Base-by-base conservation (phyloP, 2,888 invertebrate species). In the Sphinx pinastri region DNA sequence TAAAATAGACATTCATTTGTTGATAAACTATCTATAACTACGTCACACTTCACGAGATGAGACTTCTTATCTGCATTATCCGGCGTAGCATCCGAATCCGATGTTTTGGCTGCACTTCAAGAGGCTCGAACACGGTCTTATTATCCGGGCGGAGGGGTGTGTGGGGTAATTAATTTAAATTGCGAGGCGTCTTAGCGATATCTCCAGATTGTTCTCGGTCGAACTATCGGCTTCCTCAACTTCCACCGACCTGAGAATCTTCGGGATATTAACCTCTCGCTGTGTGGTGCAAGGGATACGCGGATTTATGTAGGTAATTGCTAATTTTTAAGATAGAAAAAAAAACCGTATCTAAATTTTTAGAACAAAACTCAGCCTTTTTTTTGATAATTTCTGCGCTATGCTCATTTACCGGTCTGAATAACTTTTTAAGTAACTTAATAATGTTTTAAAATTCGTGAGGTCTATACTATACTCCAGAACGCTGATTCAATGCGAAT, bases 231-330 rank as follows among this genome's bases (percentile, higher is more conserved):
- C 84, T 85, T 83, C 82, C 85, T 83, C 79, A 79, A 84, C 86
- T 89, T 85, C 82, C 85, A 81, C 78, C 82, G 84, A 85, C 84
- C 86, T 84, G 86, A 47, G 87, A 88, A 90, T 89, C 86, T 84
- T 84, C 81, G 81, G 77, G 84, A 84, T 88, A 88, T 87, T 87
- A 88, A 86, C 84, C 81, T 77, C 75, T 45, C 19, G 19, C 10
- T 38, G 73, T 45, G 19, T 72, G 74, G 71, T 57, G 49, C 69
- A 74, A 75, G 71, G 25, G 14, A 69, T 14, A 12, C 10, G 7
- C n/a, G 13, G 16, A 55, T 38, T 25, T 4, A 8, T 8, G 19
- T 25, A 25, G 1, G 2, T 2, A 25, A 25, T 2, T 25, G 25
- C 25, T 25, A 1, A 25, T 25, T 25, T 25, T 25, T 25, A 25